Conservation (phyloP, 2,888 invertebrate species). For the Allolobophora icterica region DNA sequence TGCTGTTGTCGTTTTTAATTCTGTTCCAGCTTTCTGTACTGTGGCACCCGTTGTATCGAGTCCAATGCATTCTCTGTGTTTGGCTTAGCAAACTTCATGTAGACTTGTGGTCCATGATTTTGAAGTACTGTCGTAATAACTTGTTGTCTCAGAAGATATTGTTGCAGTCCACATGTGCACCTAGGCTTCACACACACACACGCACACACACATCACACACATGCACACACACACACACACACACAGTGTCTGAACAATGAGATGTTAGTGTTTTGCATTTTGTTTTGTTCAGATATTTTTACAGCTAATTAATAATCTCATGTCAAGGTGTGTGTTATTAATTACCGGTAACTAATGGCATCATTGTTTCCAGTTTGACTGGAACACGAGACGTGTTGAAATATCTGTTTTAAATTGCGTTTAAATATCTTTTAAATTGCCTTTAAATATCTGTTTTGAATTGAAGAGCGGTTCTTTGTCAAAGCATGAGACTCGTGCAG, state of each 20-base stretch:
- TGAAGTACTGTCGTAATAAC: neutral
- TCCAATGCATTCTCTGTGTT: neutral
- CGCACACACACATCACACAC: neutral
- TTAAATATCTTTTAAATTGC: no score
- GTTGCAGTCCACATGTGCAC: neutral
- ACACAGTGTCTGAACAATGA: slow-evolving; percentile 11
- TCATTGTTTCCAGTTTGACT: neutral
- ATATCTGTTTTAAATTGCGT: neutral
- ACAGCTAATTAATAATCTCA: slow-evolving; percentile 12
- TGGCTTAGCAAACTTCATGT: neutral
- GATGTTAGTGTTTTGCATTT: neutral
- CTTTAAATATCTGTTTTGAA: neutral
- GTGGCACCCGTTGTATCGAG: neutral
- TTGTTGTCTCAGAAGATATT: slow-evolving; percentile 5
- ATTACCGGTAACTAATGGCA: neutral
- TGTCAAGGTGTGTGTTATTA: neutral
- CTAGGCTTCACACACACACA: neutral
- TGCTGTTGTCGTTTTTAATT: neutral
- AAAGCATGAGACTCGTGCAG: neutral
- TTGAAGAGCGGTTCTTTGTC: neutral
- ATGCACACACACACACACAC: neutral
- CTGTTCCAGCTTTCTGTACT: neutral
- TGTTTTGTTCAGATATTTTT: neutral
- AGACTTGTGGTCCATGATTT: neutral
- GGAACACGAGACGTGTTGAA: neutral